These are phyloP conservation scores for Menura novaehollandiae DNA, from an alignment of 2,113 vertebrate genomes.

Conservation along the genomic window DNA sequence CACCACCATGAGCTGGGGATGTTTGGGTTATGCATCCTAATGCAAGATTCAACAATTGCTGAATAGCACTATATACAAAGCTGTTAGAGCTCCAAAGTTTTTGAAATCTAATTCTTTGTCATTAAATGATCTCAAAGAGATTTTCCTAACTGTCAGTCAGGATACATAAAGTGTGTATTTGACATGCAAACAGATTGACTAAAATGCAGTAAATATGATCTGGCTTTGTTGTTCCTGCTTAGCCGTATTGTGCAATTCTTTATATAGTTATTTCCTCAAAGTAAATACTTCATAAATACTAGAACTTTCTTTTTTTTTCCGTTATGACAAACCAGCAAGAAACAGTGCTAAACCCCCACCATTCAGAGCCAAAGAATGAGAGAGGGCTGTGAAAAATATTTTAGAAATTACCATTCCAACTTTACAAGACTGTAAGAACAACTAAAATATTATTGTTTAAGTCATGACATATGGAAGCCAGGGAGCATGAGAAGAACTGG, in stretches of 20 bases:
- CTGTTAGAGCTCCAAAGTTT: not conserved
- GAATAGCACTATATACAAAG: not conserved
- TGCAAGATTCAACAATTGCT: not conserved
- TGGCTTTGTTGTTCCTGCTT: not conserved
- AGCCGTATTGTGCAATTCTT: not conserved
- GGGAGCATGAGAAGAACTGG: not conserved
- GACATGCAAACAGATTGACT: not conserved
- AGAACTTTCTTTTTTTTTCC: not conserved
- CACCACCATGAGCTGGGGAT: not conserved
- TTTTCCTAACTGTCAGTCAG: not conserved
- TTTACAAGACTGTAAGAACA: not conserved
- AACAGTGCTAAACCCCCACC: not conserved
- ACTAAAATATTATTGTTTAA: not conserved
- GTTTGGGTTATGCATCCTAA: constrained; percentile 21
- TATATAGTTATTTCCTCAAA: not conserved
- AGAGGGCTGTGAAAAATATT: not conserved
- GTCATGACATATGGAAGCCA: not conserved
- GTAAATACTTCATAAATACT: not conserved
- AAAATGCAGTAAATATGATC: not conserved
- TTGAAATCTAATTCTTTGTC: not conserved
- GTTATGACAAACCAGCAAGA: not conserved
- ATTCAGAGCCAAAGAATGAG: not conserved
- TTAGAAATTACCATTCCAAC: not conserved
- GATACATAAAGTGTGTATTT: not conserved
- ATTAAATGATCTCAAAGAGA: not conserved